Conservation (phyloP, 1,140 invertebrate species). For the Episyrphus balteatus region DNA sequence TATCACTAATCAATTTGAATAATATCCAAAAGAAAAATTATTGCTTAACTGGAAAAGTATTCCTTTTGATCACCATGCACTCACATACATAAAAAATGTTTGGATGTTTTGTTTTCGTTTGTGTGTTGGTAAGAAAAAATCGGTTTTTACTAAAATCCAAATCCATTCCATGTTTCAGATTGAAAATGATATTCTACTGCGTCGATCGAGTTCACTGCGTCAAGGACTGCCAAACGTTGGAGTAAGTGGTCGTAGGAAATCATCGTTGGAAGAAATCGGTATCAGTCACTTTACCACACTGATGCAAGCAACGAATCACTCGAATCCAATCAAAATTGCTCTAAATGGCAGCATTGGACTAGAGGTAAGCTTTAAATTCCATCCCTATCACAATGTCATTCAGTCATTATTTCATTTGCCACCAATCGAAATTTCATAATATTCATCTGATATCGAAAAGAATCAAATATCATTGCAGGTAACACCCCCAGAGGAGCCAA, state of each 20-base stretch:
- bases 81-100: neutral
- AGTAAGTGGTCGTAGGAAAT: slow-evolving; percentile 52
- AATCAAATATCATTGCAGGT: slow-evolving; percentile 32
- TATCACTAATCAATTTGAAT: neutral
- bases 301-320: slow-evolving; percentile 47
- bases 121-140: no score
- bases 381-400: neutral
- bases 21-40: slow-evolving; percentile 2
- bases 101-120: no score
- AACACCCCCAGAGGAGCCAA: slow-evolving; percentile 62
- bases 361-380: slow-evolving; percentile 54
- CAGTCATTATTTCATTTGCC: neutral
- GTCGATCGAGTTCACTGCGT: slow-evolving; percentile 71
- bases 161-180: slow-evolving; percentile 19
- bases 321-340: slow-evolving; percentile 69
- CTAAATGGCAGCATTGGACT: slow-evolving; percentile 75
- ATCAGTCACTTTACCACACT: slow-evolving; percentile 57
- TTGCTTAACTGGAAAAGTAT: slow-evolving; percentile 3
- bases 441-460: slow-evolving; percentile 3
- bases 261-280: slow-evolving; percentile 75
- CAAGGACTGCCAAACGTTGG: slow-evolving; percentile 52
- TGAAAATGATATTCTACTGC: slow-evolving; percentile 69
- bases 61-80: slow-evolving; percentile 1
- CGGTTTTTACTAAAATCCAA: no score
- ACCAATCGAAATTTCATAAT: no score